Percentiles rank a stretch among this genome's conserved stretches.
These are phyloP conservation scores for Scaptomyza parva DNA, from an alignment of 2,888 invertebrate species.

Conservation along the genomic window DNA sequence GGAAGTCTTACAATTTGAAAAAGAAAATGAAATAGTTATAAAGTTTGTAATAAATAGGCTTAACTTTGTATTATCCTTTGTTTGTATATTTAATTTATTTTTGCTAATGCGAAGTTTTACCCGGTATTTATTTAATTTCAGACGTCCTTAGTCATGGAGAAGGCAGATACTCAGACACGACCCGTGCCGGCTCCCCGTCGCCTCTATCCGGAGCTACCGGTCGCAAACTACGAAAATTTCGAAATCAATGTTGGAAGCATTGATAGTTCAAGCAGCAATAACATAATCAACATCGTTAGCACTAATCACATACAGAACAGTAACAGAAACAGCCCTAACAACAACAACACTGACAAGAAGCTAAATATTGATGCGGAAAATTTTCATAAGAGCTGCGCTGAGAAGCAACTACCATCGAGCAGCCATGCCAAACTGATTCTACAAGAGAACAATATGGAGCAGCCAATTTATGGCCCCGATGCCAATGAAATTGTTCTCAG, in stretches of 20 bases:
- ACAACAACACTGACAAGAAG: conserved; percentile 64
- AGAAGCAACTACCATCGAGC: conserved; percentile 72
- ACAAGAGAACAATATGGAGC: conserved; percentile 46
- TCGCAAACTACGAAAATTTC: conserved; percentile 83
- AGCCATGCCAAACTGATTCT: conserved; percentile 72
- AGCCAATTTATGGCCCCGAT: conserved; percentile 79
- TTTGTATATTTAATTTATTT: conserved; percentile 29
- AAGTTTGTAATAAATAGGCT: too few species aligned
- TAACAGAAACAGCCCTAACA: conserved; percentile 22
- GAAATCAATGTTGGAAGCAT: conserved; percentile 71
- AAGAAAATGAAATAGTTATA: too few species aligned
- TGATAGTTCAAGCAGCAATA: conserved; percentile 23
- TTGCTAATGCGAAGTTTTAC: conserved; percentile 29
- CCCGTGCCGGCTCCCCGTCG: conserved; percentile 84
- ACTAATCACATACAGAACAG: conserved; percentile 25
- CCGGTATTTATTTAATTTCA: conserved; percentile 9
- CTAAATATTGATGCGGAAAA: conserved; percentile 81
- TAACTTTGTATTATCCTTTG: neutral
- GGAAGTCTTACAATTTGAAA: too few species aligned
- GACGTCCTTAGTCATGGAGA: conserved; percentile 50
- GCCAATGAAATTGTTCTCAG: conserved; percentile 80
- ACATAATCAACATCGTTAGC: conserved; percentile 50
- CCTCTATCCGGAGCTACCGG: conserved; percentile 74
- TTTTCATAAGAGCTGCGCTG: conserved; percentile 73
- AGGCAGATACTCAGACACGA: conserved; percentile 61